These are phyloP conservation scores for Amblyteles armatorius DNA, from an alignment of 2,888 invertebrate genomes.

Conservation along the genomic window DNA sequence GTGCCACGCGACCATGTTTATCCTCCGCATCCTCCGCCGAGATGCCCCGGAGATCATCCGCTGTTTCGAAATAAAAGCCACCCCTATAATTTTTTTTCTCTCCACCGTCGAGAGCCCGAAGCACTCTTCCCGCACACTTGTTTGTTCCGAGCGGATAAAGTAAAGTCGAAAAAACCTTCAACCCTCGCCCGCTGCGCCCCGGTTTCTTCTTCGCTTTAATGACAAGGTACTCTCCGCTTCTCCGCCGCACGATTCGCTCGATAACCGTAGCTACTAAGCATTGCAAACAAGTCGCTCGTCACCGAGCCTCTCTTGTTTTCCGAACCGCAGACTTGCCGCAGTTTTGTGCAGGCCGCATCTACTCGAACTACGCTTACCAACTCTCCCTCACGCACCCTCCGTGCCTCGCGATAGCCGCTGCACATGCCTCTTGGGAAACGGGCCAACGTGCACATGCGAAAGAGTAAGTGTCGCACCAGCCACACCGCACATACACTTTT, in stretches of 20 bases:
- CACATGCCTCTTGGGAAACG: slow-evolving; percentile 49
- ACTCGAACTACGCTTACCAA: neutral
- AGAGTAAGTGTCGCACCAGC: slow-evolving; percentile 44
- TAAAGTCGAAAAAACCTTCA: slow-evolving; percentile 42
- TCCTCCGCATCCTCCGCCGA: slow-evolving; percentile 66
- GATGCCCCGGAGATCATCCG: slow-evolving; percentile 47
- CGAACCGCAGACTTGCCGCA: slow-evolving; percentile 47
- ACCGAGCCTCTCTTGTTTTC: slow-evolving; percentile 54
- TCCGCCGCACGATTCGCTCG: slow-evolving; percentile 56
- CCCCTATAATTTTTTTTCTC: slow-evolving; percentile 45
- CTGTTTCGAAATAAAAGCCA: slow-evolving; percentile 45
- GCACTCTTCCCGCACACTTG: slow-evolving; percentile 15
- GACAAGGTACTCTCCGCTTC: slow-evolving; percentile 50
- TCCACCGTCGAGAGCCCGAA: slow-evolving; percentile 1
- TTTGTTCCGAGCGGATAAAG: slow-evolving; percentile 43
- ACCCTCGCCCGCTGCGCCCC: neutral
- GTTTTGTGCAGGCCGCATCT: slow-evolving; percentile 34
- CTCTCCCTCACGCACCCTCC: neutral
- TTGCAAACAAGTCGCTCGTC: slow-evolving; percentile 49
- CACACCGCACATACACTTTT: slow-evolving; percentile 6
- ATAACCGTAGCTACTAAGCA: slow-evolving; percentile 53
- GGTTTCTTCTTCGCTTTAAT: slow-evolving; percentile 12
- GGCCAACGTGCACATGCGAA: slow-evolving; percentile 54
- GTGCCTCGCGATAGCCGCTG: slow-evolving; percentile 12
- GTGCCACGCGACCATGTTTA: slow-evolving; percentile 77